These are phyloP conservation scores for Megastigmus dorsalis DNA, from an alignment of 2,888 invertebrate species.

Conservation along the genomic window DNA sequence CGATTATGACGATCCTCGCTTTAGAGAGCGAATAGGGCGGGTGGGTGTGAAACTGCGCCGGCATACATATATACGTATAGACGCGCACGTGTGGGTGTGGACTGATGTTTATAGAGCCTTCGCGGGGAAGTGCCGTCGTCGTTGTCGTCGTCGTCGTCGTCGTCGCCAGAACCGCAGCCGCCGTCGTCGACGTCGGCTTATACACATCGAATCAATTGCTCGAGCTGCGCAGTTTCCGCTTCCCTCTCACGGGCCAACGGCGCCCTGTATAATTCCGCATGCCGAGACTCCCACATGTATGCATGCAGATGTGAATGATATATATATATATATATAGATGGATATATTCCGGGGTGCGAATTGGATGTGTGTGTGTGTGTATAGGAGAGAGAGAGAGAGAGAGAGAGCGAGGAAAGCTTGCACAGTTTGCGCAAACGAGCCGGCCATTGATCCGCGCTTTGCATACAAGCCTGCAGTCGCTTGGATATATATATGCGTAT, in stretches of 20 bases:
- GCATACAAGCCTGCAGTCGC: background rate
- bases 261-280: background rate
- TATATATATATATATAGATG: too few species aligned
- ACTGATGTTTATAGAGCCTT: too few species aligned
- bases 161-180: too few species aligned
- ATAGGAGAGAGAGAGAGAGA: too few species aligned
- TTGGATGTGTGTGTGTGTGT: too few species aligned
- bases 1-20: constrained; percentile 17
- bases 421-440: constrained; percentile 39
- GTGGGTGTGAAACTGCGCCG: too few species aligned
- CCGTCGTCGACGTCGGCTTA: background rate
- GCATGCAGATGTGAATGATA: background rate
- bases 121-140: background rate
- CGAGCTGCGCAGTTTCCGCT: background rate
- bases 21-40: too few species aligned
- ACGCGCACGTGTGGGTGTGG: too few species aligned
- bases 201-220: constrained; percentile 28
- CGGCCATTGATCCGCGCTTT: constrained; percentile 42
- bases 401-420: too few species aligned
- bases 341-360: constrained; percentile 2
- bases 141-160: background rate
- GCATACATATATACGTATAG: too few species aligned
- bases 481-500: too few species aligned
- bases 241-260: background rate
- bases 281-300: background rate